A percentile compares a stretch with the other conserved stretches of the same genome.
Conservation (phyloP, 2,113 vertebrate genomes). For the Hippopotamus amphibius region DNA sequence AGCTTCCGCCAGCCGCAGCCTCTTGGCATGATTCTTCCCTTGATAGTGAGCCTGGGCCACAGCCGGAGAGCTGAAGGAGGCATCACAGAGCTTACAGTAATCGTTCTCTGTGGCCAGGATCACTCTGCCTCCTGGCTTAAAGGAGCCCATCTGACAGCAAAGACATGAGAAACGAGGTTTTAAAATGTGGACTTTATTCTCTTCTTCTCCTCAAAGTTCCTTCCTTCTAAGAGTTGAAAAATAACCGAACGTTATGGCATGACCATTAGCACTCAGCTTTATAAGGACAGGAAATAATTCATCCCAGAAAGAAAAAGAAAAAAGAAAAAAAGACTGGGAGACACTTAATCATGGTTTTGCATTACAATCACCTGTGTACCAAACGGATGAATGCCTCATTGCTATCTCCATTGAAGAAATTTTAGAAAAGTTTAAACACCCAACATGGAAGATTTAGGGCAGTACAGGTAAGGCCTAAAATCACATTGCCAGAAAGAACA, state of each 20-base stretch:
- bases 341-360: neutral
- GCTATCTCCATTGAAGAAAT: neutral
- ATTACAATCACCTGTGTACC: neutral
- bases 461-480: neutral
- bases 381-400: neutral
- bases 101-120: conserved; percentile 99
- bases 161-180: conserved; percentile 60
- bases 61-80: conserved; percentile 97
- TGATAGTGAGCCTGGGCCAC: conserved; percentile 99
- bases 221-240: neutral
- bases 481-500: neutral
- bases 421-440: conserved; percentile 31
- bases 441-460: neutral
- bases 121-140: conserved; percentile 93
- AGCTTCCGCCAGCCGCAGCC: conserved; percentile 95
- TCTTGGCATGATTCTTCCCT: conserved; percentile 98
- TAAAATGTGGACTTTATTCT: neutral
- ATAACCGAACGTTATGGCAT: neutral
- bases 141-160: conserved; percentile 89
- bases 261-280: neutral
- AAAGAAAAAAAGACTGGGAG: neutral
- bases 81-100: conserved; percentile 99
- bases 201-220: neutral
- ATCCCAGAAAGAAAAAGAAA: neutral
- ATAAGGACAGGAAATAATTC: conserved; percentile 13